Conservation (phyloP, 2,113 vertebrate species). For the Trichomycterus rosablanca region DNA sequence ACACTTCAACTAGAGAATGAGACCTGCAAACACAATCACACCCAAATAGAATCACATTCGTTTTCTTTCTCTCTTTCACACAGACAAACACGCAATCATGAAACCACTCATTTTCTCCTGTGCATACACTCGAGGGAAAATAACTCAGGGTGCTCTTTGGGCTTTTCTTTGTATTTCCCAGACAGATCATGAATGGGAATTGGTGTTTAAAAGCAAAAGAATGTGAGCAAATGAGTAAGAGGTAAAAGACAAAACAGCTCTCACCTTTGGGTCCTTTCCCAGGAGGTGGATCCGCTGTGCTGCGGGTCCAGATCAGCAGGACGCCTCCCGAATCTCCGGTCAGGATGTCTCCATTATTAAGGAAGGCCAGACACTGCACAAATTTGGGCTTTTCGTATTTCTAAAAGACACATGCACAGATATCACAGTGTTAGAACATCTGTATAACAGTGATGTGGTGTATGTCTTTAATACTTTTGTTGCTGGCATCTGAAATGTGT, state of each 20-base stretch:
- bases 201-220: no score
- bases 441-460: no score
- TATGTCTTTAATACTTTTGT: no score
- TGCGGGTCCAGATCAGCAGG: constrained; percentile 89
- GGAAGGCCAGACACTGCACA: constrained; percentile 89
- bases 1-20: no score
- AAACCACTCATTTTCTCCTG: no score
- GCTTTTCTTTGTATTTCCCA: not conserved
- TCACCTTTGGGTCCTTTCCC: constrained; percentile 93
- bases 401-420: constrained; percentile 58
- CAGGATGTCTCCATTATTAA: constrained; percentile 89
- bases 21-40: no score
- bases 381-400: constrained; percentile 99
- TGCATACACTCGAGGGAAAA: no score
- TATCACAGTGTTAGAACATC: no score
- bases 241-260: not conserved
- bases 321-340: constrained; percentile 93
- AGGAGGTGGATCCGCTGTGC: constrained; percentile 76
- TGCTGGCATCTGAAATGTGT: no score
- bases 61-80: no score
- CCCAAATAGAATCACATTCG: constrained; percentile 32
- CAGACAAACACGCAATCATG: no score
- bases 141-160: no score
- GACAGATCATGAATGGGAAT: not conserved
- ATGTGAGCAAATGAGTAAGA: not conserved